Conservation (phyloP, 2,797 vertebrate species). For the Tachyglossus aculeatus region DNA sequence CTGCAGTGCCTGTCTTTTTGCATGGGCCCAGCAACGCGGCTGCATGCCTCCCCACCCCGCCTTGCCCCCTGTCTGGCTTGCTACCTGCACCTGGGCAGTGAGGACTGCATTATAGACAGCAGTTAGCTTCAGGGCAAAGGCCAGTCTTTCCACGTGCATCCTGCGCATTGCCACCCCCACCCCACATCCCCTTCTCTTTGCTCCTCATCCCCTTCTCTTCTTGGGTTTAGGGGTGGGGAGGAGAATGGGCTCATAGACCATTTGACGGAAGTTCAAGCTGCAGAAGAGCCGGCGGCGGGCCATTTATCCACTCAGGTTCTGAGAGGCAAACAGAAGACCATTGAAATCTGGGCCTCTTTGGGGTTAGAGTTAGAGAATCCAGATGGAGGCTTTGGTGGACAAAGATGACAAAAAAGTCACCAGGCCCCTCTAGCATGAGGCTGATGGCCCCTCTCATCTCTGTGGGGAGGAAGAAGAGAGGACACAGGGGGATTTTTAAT, state of each 20-base stretch:
- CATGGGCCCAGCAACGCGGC: neutral
- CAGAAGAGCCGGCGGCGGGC: no score
- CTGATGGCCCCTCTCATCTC: no score
- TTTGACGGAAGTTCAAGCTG: no score
- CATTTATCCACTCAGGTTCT: no score
- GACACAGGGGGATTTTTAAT: no score
- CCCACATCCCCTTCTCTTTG: rapidly evolving
- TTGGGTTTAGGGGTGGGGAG: neutral
- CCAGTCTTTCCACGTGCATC: neutral
- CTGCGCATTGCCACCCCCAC: neutral
- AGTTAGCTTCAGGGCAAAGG: no score
- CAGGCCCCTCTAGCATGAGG: neutral
- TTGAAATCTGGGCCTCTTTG: no score
- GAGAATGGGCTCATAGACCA: neutral
- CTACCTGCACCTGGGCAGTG: neutral
- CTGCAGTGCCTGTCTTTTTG: neutral
- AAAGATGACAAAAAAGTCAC: no score
- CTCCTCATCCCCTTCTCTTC: neutral
- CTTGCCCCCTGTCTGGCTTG: neutral
- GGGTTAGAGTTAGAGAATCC: no score
- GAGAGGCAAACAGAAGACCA: no score
- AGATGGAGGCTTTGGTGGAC: no score
- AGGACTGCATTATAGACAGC: neutral
- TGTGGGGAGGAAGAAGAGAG: no score
- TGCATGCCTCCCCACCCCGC: neutral